Conservation (phyloP, 2,113 vertebrate species). For the Seriola dumerili region DNA sequence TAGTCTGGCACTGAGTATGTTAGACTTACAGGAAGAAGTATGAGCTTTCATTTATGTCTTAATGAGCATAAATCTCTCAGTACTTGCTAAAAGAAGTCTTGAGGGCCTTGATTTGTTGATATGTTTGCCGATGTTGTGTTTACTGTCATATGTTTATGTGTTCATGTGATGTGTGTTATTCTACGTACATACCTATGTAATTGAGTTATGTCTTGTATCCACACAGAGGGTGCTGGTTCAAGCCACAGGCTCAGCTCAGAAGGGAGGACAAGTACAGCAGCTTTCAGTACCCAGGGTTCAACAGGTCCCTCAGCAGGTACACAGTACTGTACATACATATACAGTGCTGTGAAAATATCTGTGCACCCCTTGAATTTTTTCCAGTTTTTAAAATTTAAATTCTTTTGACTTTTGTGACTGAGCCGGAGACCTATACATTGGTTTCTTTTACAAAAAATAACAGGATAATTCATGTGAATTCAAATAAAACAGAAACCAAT, state of each 20-base stretch:
- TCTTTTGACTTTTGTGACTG: conserved; percentile 9
- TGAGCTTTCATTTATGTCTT: background rate
- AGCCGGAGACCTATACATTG: background rate
- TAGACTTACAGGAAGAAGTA: background rate
- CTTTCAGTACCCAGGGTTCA: conserved; percentile 91
- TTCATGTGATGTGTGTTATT: conserved; percentile 53
- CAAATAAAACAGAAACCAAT: background rate
- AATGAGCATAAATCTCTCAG: background rate
- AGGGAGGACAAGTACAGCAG: conserved; percentile 92
- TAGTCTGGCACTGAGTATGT: background rate
- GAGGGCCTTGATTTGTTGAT: background rate
- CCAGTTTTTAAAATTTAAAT: background rate
- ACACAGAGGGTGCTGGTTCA: conserved; percentile 96
- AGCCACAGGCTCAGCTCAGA: conserved; percentile 91
- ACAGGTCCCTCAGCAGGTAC: conserved; percentile 96
- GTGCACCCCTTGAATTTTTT: conserved; percentile 42
- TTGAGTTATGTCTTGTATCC: conserved; percentile 78
- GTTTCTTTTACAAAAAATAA: conserved; percentile 2
- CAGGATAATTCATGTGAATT: conserved; percentile 1
- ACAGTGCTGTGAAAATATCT: conserved; percentile 71
- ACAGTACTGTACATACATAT: conserved; percentile 78
- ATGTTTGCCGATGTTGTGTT: conserved; percentile 33
- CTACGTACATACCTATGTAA: conserved; percentile 70
- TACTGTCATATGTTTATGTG: conserved; percentile 42
- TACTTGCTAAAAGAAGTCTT: background rate